Conservation (phyloP, 2,113 vertebrate genomes). For the Dasyurus viverrinus region DNA sequence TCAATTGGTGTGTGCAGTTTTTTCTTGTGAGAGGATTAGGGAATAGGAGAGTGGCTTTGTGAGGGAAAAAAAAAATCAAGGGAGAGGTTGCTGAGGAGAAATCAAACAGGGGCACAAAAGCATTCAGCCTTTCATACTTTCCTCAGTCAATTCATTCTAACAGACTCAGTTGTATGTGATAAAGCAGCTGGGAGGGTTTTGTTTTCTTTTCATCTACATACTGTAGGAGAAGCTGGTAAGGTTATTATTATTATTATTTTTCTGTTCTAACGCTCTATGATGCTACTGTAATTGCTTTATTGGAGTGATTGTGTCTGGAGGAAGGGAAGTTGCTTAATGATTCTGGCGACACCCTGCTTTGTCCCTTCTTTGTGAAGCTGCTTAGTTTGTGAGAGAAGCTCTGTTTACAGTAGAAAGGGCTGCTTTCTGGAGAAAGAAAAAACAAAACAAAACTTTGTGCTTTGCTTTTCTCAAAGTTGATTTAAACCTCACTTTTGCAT, state of each 20-base stretch:
- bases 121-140: constrained; percentile 79
- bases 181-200: constrained; percentile 77
- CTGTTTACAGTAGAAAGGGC: constrained; percentile 68
- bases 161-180: constrained; percentile 77
- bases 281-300: constrained; percentile 78
- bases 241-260: constrained; percentile 52
- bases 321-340: constrained; percentile 79
- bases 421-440: neutral
- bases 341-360: constrained; percentile 77
- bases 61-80: constrained; percentile 71
- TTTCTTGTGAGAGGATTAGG: constrained; percentile 84
- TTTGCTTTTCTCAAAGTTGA: constrained; percentile 73
- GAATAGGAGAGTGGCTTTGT: constrained; percentile 85
- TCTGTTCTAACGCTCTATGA: constrained; percentile 68
- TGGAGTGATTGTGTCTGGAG: constrained; percentile 54
- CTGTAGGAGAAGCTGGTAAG: constrained; percentile 86
- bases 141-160: constrained; percentile 78
- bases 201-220: constrained; percentile 78
- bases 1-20: constrained; percentile 79
- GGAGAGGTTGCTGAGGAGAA: constrained; percentile 81
- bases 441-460: constrained; percentile 8
- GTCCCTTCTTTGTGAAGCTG: constrained; percentile 78
- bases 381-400: constrained; percentile 61
- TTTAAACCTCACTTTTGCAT: constrained; percentile 59
- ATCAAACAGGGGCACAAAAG: constrained; percentile 77